A percentile compares a stretch with the other conserved stretches of the same genome.
Conservation (phyloP, 1,140 invertebrate species). For the Zelostemma sp. region DNA sequence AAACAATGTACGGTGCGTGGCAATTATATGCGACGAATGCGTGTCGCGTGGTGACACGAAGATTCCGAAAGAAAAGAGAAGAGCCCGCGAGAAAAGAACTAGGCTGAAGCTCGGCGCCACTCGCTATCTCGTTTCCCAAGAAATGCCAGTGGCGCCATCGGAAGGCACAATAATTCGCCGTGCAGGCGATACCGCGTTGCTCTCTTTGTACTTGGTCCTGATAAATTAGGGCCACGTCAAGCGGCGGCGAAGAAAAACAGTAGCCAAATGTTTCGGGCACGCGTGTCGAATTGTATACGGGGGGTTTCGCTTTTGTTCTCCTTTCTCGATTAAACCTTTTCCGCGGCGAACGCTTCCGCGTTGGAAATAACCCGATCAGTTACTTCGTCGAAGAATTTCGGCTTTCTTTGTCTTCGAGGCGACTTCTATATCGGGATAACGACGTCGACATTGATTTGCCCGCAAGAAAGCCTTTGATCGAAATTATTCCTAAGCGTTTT, state of each 20-base stretch:
- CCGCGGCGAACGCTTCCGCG: no score
- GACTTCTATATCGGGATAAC: no score
- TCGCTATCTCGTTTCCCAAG: slow-evolving; percentile 25
- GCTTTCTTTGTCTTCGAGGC: no score
- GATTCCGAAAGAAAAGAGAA: slow-evolving; percentile 25
- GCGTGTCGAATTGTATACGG: slow-evolving; percentile 21
- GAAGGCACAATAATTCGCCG: slow-evolving; percentile 31
- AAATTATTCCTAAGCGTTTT: no score
- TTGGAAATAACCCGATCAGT: no score
- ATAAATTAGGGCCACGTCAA: slow-evolving; percentile 46
- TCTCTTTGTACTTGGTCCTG: slow-evolving; percentile 38
- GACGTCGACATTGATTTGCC: no score
- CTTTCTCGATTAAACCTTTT: no score
- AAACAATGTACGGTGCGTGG: slow-evolving; percentile 28
- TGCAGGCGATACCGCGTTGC: slow-evolving; percentile 18
- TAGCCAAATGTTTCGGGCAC: slow-evolving; percentile 17
- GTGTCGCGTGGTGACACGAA: slow-evolving; percentile 29
- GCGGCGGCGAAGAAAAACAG: slow-evolving; percentile 32
- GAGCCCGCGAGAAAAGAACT: slow-evolving; percentile 1
- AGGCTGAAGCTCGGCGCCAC: slow-evolving; percentile 28
- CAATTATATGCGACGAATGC: slow-evolving; percentile 40
- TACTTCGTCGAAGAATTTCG: no score
- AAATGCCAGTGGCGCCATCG: slow-evolving; percentile 45
- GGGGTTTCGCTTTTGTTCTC: no score
- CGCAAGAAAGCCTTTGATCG: no score